These are phyloP conservation scores for Carterocephalus palaemon DNA, from an alignment of 2,888 invertebrate genomes.

Conservation along the genomic window DNA sequence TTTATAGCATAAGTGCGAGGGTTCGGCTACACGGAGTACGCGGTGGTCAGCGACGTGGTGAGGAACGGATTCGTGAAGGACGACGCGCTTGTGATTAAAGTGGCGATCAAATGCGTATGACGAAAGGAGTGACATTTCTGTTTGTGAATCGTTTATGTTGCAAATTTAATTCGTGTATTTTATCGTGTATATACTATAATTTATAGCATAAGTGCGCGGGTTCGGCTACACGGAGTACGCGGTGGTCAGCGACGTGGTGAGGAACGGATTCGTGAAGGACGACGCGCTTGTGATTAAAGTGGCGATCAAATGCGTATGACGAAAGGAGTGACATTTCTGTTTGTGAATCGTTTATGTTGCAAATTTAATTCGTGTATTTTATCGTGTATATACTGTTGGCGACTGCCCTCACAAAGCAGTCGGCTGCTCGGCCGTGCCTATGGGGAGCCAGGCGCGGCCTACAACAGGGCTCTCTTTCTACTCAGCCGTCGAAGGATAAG, in stretches of 20 bases:
- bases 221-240: slow-evolving; percentile 95
- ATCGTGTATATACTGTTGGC: not conserved
- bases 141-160: too few species aligned
- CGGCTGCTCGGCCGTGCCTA: too few species aligned
- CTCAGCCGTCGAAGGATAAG: too few species aligned
- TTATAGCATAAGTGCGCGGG: too few species aligned
- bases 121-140: slow-evolving; percentile 48
- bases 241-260: slow-evolving; percentile 83
- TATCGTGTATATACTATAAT: too few species aligned
- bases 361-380: too few species aligned
- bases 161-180: too few species aligned
- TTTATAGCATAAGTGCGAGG: too few species aligned
- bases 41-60: slow-evolving; percentile 83
- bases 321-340: slow-evolving; percentile 48
- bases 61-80: slow-evolving; percentile 84
- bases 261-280: slow-evolving; percentile 83
- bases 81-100: slow-evolving; percentile 84
- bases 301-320: slow-evolving; percentile 76
- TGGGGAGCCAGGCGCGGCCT: too few species aligned
- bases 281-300: slow-evolving; percentile 85
- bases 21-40: slow-evolving; percentile 93
- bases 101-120: slow-evolving; percentile 79
- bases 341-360: too few species aligned
- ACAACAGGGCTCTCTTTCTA: too few species aligned
- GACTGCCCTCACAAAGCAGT: too few species aligned